Evolutionary conservation across 2,113 vertebrate species (phyloP).

Genomic region (Datnioides undecimradiatus): DNA sequence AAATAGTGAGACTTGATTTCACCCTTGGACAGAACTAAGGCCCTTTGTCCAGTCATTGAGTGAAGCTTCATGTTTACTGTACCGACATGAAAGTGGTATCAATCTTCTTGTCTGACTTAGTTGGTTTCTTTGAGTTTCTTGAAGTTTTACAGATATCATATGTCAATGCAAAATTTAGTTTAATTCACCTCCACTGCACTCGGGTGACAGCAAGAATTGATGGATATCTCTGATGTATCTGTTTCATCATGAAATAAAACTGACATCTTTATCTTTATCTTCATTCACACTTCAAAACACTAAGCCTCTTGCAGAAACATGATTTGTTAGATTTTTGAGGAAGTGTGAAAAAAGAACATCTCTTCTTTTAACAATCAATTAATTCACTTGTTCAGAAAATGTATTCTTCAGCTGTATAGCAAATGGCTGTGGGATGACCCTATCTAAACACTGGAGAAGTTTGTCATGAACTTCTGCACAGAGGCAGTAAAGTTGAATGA

Average conservation of each 20-base stretch:
- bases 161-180: background rate
- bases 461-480: slow-evolving; percentile 44
- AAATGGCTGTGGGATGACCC: slow-evolving; percentile 27
- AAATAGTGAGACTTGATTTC: too few relatives aligned
- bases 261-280: background rate
- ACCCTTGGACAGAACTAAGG: background rate
- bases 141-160: background rate
- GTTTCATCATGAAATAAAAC: background rate
- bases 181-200: background rate
- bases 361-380: slow-evolving; percentile 18
- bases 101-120: background rate
- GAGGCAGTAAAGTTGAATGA: slow-evolving; percentile 49
- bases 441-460: slow-evolving; percentile 50
- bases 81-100: background rate
- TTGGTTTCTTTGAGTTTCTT: background rate
- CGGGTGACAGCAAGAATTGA: background rate
- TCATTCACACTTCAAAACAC: background rate
- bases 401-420: slow-evolving; percentile 28
- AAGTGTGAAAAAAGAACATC: too few relatives aligned
- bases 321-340: too few relatives aligned
- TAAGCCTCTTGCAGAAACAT: background rate
- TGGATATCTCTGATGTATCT: background rate
- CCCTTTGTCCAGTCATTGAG: background rate
- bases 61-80: background rate
- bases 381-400: slow-evolving; percentile 15